A percentile compares a stretch with the other conserved stretches of the same genome.
Evolutionary conservation across 2,113 vertebrate genomes (phyloP).

Genomic region (Centropus bengalensis): DNA sequence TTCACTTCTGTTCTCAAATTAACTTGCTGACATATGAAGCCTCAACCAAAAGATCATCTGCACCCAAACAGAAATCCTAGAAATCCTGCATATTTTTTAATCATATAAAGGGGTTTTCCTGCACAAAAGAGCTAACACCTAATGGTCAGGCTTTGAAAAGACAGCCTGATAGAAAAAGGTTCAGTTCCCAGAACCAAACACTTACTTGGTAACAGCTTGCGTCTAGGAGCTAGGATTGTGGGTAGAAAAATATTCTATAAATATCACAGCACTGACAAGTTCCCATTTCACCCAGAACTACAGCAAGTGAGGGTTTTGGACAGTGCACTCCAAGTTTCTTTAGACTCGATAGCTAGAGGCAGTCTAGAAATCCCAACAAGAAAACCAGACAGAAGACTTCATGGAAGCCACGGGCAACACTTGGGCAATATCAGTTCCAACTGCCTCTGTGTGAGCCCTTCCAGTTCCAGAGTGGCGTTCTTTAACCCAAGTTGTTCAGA

Average conservation of each 20-base stretch:
- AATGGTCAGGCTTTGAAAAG: slow-evolving; percentile 26
- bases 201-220: slow-evolving; percentile 43
- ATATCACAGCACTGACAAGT: slow-evolving; percentile 7
- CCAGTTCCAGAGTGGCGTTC: background rate
- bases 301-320: background rate
- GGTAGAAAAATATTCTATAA: slow-evolving; percentile 66
- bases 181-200: slow-evolving; percentile 36
- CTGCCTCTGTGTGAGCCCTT: rapidly evolving
- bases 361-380: background rate
- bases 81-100: background rate
- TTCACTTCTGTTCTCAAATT: background rate
- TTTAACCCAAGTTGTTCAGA: background rate
- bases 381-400: background rate
- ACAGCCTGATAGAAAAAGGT: background rate
- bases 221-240: slow-evolving; percentile 46
- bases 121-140: slow-evolving; percentile 5
- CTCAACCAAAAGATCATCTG: background rate
- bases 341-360: background rate
- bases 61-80: background rate
- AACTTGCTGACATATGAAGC: slow-evolving; percentile 19
- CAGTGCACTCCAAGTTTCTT: background rate
- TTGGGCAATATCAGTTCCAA: background rate
- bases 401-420: background rate
- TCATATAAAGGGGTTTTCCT: background rate
- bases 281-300: slow-evolving; percentile 6